Conservation (phyloP, 1,140 invertebrate genomes). For the Ectropis grisescens region DNA sequence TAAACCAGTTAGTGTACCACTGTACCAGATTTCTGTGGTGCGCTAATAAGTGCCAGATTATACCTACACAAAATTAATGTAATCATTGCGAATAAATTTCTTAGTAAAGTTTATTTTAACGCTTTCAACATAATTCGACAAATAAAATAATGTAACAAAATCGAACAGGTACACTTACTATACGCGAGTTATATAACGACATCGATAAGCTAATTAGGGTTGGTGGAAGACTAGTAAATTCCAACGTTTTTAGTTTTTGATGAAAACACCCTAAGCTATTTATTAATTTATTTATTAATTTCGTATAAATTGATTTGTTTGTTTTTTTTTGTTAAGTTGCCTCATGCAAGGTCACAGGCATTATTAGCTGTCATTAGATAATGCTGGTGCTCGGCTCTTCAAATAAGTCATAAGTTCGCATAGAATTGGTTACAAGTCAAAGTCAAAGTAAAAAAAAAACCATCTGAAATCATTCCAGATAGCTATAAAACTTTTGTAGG, state of each 20-base stretch:
- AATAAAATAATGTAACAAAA: neutral
- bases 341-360: conserved; percentile 13
- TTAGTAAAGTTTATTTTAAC: conserved; percentile 8
- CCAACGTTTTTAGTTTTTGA: conserved; percentile 1
- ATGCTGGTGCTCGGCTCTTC: conserved; percentile 7
- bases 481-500: conserved; percentile 18
- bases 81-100: conserved; percentile 5
- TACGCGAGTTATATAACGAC: neutral
- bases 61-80: no score
- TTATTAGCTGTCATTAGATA: no score
- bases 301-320: conserved; percentile 11
- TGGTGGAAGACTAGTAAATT: conserved; percentile 10
- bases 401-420: conserved; percentile 10
- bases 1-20: no score
- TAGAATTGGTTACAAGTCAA: conserved; percentile 11
- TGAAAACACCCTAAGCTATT: conserved; percentile 14
- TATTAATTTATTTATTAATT: no score
- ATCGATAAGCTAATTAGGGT: no score
- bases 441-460: conserved; percentile 17
- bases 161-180: neutral
- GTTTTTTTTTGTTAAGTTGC: conserved; percentile 11
- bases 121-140: neutral
- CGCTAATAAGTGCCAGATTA: no score
- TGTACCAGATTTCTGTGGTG: no score
- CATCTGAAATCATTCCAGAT: conserved; percentile 16